Percentiles rank a stretch among this genome's conserved stretches.
Conservation (phyloP, 1,140 invertebrate genomes). For the Ips typographus region DNA sequence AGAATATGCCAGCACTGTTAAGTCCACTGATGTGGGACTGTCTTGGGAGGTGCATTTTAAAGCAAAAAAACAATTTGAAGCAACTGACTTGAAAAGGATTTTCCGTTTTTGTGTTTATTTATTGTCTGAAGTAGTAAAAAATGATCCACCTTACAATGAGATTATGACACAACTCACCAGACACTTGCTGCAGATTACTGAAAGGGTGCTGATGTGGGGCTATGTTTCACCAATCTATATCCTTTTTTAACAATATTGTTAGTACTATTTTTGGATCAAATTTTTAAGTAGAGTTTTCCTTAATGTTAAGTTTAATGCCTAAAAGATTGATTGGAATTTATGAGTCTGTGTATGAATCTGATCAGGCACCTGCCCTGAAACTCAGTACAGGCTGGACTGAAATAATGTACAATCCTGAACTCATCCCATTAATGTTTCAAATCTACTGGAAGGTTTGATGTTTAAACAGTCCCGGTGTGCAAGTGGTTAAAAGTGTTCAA, state of each 20-base stretch:
- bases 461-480: neutral
- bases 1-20: constrained; percentile 84
- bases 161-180: constrained; percentile 43
- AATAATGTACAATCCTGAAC: constrained; percentile 70
- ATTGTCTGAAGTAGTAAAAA: constrained; percentile 48
- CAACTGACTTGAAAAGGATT: constrained; percentile 74
- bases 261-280: neutral
- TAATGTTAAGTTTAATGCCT: constrained; percentile 59
- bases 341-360: constrained; percentile 69
- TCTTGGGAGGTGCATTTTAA: constrained; percentile 84
- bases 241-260: constrained; percentile 55
- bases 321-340: constrained; percentile 71
- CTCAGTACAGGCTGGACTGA: constrained; percentile 70
- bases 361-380: constrained; percentile 64
- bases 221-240: constrained; percentile 56
- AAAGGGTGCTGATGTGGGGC: constrained; percentile 48
- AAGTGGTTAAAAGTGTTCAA: neutral
- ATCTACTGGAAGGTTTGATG: constrained; percentile 73
- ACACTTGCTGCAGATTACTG: constrained; percentile 47
- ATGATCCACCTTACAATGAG: constrained; percentile 44
- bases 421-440: constrained; percentile 79
- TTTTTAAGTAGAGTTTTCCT: constrained; percentile 47
- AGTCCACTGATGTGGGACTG: constrained; percentile 81
- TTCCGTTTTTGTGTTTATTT: constrained; percentile 58
- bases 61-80: constrained; percentile 84